Percentiles rank a stretch among this genome's conserved stretches.
Conservation (phyloP, 2,797 vertebrate genomes). For the Petrocephalus schoutedeni region DNA sequence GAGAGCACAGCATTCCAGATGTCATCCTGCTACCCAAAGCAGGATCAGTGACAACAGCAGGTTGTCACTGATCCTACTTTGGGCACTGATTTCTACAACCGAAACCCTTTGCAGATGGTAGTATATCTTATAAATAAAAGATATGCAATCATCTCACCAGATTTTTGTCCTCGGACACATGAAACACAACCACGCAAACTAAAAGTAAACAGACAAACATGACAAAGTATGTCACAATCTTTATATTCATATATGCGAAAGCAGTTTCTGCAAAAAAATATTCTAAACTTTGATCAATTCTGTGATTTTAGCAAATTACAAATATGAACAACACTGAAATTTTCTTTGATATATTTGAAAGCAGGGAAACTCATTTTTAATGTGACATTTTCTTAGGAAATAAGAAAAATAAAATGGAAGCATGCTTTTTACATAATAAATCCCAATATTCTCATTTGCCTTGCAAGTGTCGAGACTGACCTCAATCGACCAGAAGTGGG, state of each 20-base stretch:
- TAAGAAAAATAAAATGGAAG: background rate
- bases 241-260: background rate
- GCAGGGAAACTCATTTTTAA: background rate
- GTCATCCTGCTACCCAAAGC: background rate
- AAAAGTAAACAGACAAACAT: slow-evolving; percentile 34
- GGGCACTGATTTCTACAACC: background rate
- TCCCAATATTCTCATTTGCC: background rate
- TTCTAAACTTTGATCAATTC: background rate
- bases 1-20: background rate
- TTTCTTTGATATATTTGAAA: background rate
- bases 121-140: background rate
- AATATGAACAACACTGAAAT: background rate
- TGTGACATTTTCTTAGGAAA: background rate
- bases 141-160: slow-evolving; percentile 57
- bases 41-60: background rate
- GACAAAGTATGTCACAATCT: background rate
- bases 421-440: background rate
- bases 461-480: slow-evolving; percentile 40
- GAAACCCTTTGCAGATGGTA: background rate
- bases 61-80: too few relatives aligned
- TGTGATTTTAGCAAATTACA: too few relatives aligned
- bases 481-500: slow-evolving; percentile 66
- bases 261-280: background rate
- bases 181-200: slow-evolving; percentile 63
- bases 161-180: slow-evolving; percentile 64